phyloP scores from a whole-genome alignment of 2,888 invertebrate species.

The Pharmacophagus antenor region DNA sequence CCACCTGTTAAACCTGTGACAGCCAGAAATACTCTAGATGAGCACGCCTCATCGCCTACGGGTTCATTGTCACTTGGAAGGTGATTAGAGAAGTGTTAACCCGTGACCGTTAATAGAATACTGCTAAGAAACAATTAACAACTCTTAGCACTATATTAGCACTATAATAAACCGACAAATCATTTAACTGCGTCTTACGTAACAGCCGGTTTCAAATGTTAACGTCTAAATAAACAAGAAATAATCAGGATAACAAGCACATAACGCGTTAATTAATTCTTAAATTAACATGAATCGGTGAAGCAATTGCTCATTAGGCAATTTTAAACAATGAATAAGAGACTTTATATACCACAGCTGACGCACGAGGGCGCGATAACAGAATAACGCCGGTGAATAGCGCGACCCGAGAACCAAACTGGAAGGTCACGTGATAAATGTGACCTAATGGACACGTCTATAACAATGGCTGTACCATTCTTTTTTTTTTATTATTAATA shows the following conservation, averaged over 20 bases:
- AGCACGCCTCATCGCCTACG: too few relatives aligned
- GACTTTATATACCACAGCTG: conserved; percentile 8
- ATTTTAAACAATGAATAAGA: conserved; percentile 7
- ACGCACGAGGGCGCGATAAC: conserved; percentile 13
- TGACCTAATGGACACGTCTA: conserved; percentile 5
- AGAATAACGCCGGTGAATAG: neutral
- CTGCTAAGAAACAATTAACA: too few relatives aligned
- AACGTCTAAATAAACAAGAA: neutral
- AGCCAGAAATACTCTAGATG: too few relatives aligned
- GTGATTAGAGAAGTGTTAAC: too few relatives aligned
- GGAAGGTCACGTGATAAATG: conserved; percentile 23
- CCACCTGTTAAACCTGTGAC: too few relatives aligned
- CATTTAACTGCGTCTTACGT: too few relatives aligned
- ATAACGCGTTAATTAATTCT: neutral
- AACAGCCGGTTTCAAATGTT: neutral
- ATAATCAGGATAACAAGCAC: neutral
- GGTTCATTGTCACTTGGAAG: too few relatives aligned
- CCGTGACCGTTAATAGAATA: too few relatives aligned
- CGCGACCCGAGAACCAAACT: conserved; percentile 5
- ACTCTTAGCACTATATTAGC: neutral
- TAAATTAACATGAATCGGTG: conserved; percentile 9
- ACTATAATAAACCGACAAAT: neutral
- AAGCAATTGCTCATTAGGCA: conserved; percentile 14
- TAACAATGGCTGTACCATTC: conserved; percentile 32
- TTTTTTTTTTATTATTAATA: neutral